A percentile compares a stretch with the other conserved stretches of the same genome.
Conservation (phyloP, 2,797 vertebrate species). For the Synaphobranchus kaupii region DNA sequence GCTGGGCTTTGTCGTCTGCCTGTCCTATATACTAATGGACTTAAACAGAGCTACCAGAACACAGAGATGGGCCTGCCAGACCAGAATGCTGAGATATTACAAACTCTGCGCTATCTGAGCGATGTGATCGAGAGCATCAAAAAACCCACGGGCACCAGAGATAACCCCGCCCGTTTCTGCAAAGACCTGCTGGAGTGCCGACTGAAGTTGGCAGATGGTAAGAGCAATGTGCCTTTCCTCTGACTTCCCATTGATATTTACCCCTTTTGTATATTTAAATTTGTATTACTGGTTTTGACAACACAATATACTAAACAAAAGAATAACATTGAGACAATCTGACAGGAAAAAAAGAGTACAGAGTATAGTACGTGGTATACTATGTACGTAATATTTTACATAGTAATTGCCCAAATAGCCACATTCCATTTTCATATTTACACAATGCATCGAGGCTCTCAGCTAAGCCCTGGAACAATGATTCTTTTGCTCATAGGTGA, state of each 20-base stretch:
- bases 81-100: conserved; percentile 85
- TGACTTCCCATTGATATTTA: background rate
- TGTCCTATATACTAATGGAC: conserved; percentile 10
- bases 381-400: no score
- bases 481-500: no score
- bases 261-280: no score
- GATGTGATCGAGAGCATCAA: conserved; percentile 88
- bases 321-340: no score
- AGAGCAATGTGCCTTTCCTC: conserved; percentile 45
- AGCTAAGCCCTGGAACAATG: no score
- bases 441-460: no score
- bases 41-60: conserved; percentile 86
- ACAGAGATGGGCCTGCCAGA: conserved; percentile 79
- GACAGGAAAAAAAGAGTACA: no score
- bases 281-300: no score
- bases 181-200: conserved; percentile 91
- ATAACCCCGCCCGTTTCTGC: conserved; percentile 93
- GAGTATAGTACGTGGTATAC: no score
- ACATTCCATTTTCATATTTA: no score
- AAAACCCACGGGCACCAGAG: conserved; percentile 86
- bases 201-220: conserved; percentile 83
- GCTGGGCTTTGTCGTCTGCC: conserved; percentile 27
- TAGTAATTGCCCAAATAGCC: no score
- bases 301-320: no score
- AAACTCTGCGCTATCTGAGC: conserved; percentile 88